Evolutionary conservation across 1,140 invertebrate species (phyloP).

Genomic region (Whitmania pigra): DNA sequence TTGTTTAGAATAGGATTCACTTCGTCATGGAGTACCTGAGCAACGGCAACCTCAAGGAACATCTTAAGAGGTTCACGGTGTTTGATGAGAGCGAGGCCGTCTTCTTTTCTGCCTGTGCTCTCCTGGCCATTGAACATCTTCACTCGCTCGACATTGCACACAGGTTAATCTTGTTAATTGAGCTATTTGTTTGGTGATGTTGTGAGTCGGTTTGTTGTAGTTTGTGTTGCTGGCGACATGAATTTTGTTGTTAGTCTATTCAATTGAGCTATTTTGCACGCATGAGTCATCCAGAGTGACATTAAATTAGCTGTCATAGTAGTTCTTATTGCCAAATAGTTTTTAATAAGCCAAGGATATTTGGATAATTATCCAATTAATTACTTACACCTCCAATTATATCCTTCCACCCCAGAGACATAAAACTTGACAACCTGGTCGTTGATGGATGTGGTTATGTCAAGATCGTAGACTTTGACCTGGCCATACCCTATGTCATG

Average conservation of each 20-base stretch:
- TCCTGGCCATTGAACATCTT: conserved; percentile 3
- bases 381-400: too few relatives aligned
- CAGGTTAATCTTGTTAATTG: background rate
- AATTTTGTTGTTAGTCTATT: too few relatives aligned
- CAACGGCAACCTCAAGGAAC: background rate
- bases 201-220: too few relatives aligned
- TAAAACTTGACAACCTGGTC: conserved; percentile 4
- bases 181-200: background rate
- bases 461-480: conserved; percentile 6
- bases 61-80: background rate
- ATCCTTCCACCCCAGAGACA: background rate
- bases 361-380: too few relatives aligned
- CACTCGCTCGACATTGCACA: conserved; percentile 4
- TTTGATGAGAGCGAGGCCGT: background rate
- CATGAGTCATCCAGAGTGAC: too few relatives aligned
- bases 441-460: conserved; percentile 1
- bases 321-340: too few relatives aligned
- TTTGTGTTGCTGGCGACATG: too few relatives aligned
- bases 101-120: background rate
- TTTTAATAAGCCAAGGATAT: too few relatives aligned
- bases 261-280: too few relatives aligned
- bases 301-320: too few relatives aligned
- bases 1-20: background rate
- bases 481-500: background rate
- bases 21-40: background rate